These are phyloP conservation scores for Gandaritis pyraliata DNA, from an alignment of 2,888 invertebrate species.

Conservation along the genomic window DNA sequence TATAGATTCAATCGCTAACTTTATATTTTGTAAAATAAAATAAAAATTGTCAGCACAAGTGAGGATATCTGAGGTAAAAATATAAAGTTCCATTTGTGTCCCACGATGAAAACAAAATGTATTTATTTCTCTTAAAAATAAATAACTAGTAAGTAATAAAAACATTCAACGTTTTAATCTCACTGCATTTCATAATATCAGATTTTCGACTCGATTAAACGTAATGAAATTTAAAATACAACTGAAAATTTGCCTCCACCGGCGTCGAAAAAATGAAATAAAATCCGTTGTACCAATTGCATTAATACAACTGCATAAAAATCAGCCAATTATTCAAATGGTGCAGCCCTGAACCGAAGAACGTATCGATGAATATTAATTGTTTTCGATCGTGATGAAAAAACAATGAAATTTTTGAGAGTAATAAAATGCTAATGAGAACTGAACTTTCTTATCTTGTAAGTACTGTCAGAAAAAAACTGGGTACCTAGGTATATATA, in stretches of 20 bases:
- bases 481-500: background rate
- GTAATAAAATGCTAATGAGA: conserved; percentile 10
- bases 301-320: conserved; percentile 83
- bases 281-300: conserved; percentile 75
- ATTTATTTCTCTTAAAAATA: too few species aligned
- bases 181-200: conserved; percentile 30
- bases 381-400: conserved; percentile 67
- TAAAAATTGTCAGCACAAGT: too few species aligned
- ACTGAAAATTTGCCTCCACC: conserved; percentile 46
- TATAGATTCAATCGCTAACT: too few species aligned
- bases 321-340: conserved; percentile 84
- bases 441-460: background rate
- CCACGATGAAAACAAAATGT: too few species aligned
- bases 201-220: conserved; percentile 41
- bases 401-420: conserved; percentile 48
- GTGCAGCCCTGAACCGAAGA: conserved; percentile 69
- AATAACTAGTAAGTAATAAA: too few species aligned
- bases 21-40: too few species aligned
- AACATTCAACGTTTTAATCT: too few species aligned
- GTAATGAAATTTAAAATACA: conserved; percentile 44
- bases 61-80: too few species aligned
- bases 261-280: conserved; percentile 61
- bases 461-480: too few species aligned
- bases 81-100: too few species aligned
- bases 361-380: conserved; percentile 81